Evolutionary conservation across 2,888 invertebrate species (phyloP).

Genomic region (Drosophila nigritarsus): DNA sequence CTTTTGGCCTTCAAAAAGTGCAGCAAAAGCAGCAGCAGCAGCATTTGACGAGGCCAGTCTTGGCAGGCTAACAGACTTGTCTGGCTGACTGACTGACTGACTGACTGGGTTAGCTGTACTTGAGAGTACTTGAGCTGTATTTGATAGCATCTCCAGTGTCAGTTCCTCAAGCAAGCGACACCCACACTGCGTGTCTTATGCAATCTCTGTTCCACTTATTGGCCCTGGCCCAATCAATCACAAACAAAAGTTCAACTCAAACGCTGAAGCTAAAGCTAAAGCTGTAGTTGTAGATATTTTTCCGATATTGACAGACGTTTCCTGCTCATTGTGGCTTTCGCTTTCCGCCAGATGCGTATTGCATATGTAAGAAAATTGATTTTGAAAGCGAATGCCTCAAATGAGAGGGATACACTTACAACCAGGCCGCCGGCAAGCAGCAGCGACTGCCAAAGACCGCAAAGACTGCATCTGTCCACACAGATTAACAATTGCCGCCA

Average conservation of each 20-base stretch:
- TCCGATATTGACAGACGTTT: conserved; percentile 71
- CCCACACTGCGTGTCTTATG: conserved; percentile 60
- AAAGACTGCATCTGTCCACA: conserved; percentile 58
- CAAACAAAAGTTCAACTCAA: conserved; percentile 23
- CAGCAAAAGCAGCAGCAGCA: conserved; percentile 22
- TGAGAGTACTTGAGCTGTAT: conserved; percentile 4
- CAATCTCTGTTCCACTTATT: conserved; percentile 59
- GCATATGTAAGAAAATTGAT: conserved; percentile 64
- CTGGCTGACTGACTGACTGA: conserved; percentile 19
- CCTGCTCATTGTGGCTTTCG: conserved; percentile 65
- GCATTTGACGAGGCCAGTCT: conserved; percentile 29
- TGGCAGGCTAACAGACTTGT: conserved; percentile 20
- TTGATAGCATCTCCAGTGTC: conserved; percentile 29
- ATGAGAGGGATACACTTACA: conserved; percentile 18
- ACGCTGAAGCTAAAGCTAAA: conserved; percentile 6
- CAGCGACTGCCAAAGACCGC: conserved; percentile 15
- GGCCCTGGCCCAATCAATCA: conserved; percentile 68
- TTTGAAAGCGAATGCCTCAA: conserved; percentile 66
- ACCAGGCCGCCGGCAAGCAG: neutral
- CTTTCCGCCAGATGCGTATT: conserved; percentile 63
- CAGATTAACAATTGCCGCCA: conserved; percentile 43
- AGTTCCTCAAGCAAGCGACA: conserved; percentile 33
- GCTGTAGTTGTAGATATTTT: conserved; percentile 27
- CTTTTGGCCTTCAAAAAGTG: conserved; percentile 70
- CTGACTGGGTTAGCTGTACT: conserved; percentile 57